Conservation (phyloP, 2,888 invertebrate genomes). For the Andrena marginata region DNA sequence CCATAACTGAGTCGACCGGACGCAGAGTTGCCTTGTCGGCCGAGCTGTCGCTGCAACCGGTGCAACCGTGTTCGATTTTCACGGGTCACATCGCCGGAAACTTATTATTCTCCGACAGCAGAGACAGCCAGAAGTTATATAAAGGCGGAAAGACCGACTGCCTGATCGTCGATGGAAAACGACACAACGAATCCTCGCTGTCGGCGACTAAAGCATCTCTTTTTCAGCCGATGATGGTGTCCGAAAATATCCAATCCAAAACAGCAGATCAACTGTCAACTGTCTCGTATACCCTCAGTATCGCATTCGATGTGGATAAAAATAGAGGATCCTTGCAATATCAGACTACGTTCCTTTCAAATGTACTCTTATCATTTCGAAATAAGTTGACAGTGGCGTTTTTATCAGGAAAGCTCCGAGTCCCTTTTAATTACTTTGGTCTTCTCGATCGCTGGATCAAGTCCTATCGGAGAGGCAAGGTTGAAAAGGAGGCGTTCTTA, state of each 20-base stretch:
- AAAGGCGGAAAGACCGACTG: slow-evolving; percentile 33
- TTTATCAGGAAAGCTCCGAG: slow-evolving; percentile 6
- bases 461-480: slow-evolving; percentile 20
- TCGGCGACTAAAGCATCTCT: neutral
- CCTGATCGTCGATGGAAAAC: slow-evolving; percentile 47
- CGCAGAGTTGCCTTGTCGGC: slow-evolving; percentile 81
- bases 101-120: slow-evolving; percentile 75
- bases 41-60: slow-evolving; percentile 83
- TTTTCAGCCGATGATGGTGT: neutral
- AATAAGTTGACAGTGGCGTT: neutral
- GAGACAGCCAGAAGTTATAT: slow-evolving; percentile 49
- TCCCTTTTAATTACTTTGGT: slow-evolving; percentile 40
- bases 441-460: slow-evolving; percentile 3
- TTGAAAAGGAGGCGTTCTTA: slow-evolving; percentile 39
- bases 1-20: slow-evolving; percentile 80
- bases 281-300: neutral
- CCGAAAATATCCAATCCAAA: slow-evolving; percentile 10
- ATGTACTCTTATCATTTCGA: neutral
- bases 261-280: neutral
- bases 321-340: no score
- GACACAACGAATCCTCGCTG: neutral
- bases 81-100: slow-evolving; percentile 80
- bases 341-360: neutral
- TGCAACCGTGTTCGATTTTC: slow-evolving; percentile 81
- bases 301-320: neutral